phyloP scores from a whole-genome alignment of 2,797 vertebrate species.

The Hoplostethus mediterraneus region DNA sequence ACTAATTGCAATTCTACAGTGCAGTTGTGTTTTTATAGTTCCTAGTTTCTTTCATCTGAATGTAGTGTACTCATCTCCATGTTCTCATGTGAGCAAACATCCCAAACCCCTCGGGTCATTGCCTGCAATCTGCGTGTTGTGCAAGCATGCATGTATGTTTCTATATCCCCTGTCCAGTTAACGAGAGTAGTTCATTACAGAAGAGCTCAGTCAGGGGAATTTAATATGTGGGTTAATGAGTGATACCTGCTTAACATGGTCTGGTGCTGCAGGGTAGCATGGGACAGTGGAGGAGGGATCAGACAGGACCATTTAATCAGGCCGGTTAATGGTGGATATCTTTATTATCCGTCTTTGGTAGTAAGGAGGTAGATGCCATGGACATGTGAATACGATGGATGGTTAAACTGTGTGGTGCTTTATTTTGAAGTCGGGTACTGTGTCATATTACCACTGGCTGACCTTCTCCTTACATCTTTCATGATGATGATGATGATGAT shows the following conservation, averaged over 20 bases:
- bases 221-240: conserved; percentile 71
- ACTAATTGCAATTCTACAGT: no score
- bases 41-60: no score
- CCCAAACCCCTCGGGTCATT: neutral
- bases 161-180: conserved; percentile 10
- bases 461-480: neutral
- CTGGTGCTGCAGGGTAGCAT: conserved; percentile 39
- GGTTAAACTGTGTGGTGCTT: neutral
- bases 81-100: neutral
- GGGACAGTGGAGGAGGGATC: conserved; percentile 38
- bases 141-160: conserved; percentile 10
- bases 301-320: conserved; percentile 65
- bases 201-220: conserved; percentile 53
- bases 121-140: conserved; percentile 17
- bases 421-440: no score
- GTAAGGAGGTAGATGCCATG: conserved; percentile 24
- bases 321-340: conserved; percentile 63
- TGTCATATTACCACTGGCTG: neutral
- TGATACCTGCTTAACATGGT: conserved; percentile 52
- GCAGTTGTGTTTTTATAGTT: no score
- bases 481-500: conserved; percentile 43
- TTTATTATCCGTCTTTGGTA: conserved; percentile 60
- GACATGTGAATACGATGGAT: neutral
- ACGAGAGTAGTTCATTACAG: conserved; percentile 64
- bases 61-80: no score